Evolutionary conservation across 2,797 vertebrate species (phyloP).

Genomic region (Xenopus petersii): DNA sequence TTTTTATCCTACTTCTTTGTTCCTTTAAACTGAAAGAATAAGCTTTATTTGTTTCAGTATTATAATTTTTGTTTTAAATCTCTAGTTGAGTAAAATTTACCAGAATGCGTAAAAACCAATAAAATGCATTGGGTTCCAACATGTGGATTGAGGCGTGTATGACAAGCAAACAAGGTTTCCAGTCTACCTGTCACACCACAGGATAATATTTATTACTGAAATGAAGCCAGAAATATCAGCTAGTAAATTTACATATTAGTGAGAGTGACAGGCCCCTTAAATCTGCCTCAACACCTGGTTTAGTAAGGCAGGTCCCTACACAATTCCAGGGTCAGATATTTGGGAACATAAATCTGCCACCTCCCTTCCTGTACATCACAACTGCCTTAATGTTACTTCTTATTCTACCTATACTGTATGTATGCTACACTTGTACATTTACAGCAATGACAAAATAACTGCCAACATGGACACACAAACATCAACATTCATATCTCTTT

Average conservation of each 20-base stretch:
- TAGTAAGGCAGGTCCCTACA: constrained; percentile 20
- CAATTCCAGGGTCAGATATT: constrained; percentile 21
- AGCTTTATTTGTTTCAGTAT: no score
- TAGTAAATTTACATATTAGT: constrained; percentile 48
- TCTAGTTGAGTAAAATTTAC: constrained; percentile 26
- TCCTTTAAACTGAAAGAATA: no score
- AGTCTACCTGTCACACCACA: constrained; percentile 28
- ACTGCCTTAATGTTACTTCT: no score
- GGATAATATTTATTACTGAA: constrained; percentile 48
- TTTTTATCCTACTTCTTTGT: no score
- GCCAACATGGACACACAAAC: no score
- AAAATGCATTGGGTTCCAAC: constrained; percentile 1
- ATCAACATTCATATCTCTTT: no score
- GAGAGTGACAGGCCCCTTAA: constrained; percentile 34
- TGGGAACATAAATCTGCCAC: constrained; percentile 8
- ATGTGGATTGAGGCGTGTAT: constrained; percentile 19
- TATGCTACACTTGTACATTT: no score
- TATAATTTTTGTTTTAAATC: no score
- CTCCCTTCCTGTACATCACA: constrained; percentile 14
- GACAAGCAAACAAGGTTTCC: constrained; percentile 47
- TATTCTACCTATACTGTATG: no score
- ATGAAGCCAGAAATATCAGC: constrained; percentile 44
- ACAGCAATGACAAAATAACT: no score
- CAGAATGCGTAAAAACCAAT: neutral
- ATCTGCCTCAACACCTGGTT: constrained; percentile 34